These are phyloP conservation scores for Notolabrus celidotus DNA, from an alignment of 2,797 vertebrate genomes.

Conservation along the genomic window DNA sequence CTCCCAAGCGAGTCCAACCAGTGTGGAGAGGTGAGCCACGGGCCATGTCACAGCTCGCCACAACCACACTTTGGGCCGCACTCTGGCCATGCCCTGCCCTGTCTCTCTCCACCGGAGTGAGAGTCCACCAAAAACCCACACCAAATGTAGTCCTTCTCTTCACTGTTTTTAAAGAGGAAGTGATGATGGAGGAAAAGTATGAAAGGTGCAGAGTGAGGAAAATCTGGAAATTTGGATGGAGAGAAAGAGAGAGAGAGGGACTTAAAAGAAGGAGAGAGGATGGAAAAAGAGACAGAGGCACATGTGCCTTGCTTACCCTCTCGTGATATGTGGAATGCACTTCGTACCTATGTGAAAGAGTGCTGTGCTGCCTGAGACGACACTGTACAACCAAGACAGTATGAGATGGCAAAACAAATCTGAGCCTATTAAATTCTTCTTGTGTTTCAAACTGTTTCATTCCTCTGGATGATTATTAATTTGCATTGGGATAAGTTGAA, in stretches of 20 bases:
- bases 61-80: constrained; percentile 44
- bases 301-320: constrained; percentile 46
- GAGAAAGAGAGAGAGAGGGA: constrained; percentile 7
- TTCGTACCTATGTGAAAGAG: constrained; percentile 77
- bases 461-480: neutral
- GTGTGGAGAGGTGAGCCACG: constrained; percentile 34
- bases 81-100: constrained; percentile 50
- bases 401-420: constrained; percentile 43
- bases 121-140: constrained; percentile 21
- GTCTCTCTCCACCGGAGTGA: neutral
- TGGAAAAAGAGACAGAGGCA: constrained; percentile 52
- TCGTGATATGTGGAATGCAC: constrained; percentile 69
- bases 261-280: constrained; percentile 13
- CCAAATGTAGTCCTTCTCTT: neutral
- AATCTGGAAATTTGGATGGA: constrained; percentile 14
- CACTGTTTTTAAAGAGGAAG: constrained; percentile 20
- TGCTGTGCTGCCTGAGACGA: constrained; percentile 31
- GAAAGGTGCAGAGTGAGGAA: constrained; percentile 11
- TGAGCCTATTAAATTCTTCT: constrained; percentile 22
- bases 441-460: no score
- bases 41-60: constrained; percentile 61
- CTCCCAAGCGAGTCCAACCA: constrained; percentile 43
- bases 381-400: constrained; percentile 29
- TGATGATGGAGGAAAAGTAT: constrained; percentile 23
- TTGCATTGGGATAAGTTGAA: neutral